Evolutionary conservation across 2,888 invertebrate genomes (phyloP), one percentile per base, ranked within the genome.

Genomic region (Muscina levida): DNA sequence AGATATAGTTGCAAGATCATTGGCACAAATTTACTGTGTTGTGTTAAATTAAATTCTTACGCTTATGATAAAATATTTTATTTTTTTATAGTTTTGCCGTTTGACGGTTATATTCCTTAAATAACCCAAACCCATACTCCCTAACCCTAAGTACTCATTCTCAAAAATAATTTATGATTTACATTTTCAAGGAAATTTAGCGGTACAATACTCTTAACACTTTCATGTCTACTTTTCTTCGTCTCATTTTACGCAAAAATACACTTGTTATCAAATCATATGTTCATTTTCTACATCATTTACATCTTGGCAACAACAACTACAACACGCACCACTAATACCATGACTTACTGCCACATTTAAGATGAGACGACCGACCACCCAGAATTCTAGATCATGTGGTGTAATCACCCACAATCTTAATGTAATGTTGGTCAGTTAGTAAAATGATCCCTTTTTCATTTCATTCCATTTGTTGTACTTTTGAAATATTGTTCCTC

Each of bases 401-500:
- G 77, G 77, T 75, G 76, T 81, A 83, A 83, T 83, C 83, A 83
- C 83, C 84, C 83, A 83, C 84, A 83, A 84, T 83, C 84, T 82
- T 82, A 82, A 80, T 82, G 77, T 79, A 81, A 83, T 83, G 74
- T 83, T 82, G 82, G 84, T 82, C 84, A 83, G 84, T 83, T 82
- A 82, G 82, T 82, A 73, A 82, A 81, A 67, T 62, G 72, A 51
- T 72, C 72, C 59, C 59, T 59, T 57, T 57, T 59, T 44, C 44
- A 26, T 48, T 42, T 10, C 31, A 31, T 62, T 15, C 10, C 22
- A 22, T 19, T 51, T 51, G 8, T 51, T 51, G 51, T 57, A 17
- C 48, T 15, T 31, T 57, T 39, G 37, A 10, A 39, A 51, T 22
- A 17, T 51, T 51, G 37, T 51, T 68, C 13, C n/a, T 3, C 4